Base-by-base conservation (phyloP, 2,888 invertebrate species). In the Hypena proboscidalis region DNA sequence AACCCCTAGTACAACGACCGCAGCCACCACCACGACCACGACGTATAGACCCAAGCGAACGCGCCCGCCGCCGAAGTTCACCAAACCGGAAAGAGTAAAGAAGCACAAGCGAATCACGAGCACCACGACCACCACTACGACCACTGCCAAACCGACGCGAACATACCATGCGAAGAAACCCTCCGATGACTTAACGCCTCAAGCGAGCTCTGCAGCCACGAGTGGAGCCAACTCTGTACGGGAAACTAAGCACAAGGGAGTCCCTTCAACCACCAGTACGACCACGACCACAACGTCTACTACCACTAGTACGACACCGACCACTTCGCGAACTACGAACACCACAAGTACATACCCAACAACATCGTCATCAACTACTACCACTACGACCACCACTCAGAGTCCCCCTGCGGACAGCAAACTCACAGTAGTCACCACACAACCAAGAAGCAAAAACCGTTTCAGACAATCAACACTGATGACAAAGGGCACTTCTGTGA, bases 401-500 rank as follows among this genome's bases (percentile, higher is more conserved):
- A 58, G 35, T 21, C 38, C 51, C 32, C 47, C 42, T n/a, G 51
- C 48, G 22, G 60, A 61, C 52, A 55, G 48, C 3, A 50, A 63
- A 40, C 41, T 58, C 9, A 48, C 58, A 31, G 43, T 43, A 49
- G 48, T 15, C 17, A 76, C 75, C 3, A 63, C 67, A 21, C 70
- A 72, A 49, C 64, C 73, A 26, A 85, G 76, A 53, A 79, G 59
- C 50, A 82, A 72, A 60, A 90, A 86, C 48, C 80, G 90, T 31
- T 90, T 83, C 53, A 73, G 90, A 61, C 83, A 85, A 60, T 86
- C 90, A 7, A 88, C 87, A 9, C 55, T 90, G 38, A 79, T 88
- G 67, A 48, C 72, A 5, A 89, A 90, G 67, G 90, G 90, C 10
- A 90, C 90, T 13, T 90, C 90, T n/a, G 78, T 87, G 0, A 90